Base-by-base conservation (phyloP, 2,888 invertebrate species). In the Trichogramma dendrolimi region DNA sequence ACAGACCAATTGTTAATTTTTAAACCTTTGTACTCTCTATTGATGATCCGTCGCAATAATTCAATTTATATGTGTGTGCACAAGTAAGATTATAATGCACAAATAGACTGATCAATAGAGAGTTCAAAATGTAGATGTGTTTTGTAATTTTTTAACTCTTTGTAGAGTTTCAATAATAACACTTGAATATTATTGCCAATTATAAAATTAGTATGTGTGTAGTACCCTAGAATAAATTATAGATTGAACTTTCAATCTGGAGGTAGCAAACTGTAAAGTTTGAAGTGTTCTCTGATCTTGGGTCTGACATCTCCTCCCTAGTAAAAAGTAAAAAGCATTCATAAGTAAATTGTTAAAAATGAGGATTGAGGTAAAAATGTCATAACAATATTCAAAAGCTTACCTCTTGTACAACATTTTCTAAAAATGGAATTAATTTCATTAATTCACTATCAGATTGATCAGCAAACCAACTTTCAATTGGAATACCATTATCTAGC, bases 381-480 rank as follows among this genome's bases (percentile, higher is more conserved):
- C 27, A 27, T 27, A 27, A 27, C 27, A 27, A 27, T 27, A 27
- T 27, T 27, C 3, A 2, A 27, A 46, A 46, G 80, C 84, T 81
- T 81, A 91, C 93, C 83, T 89, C 86, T 75, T 87, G 84, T 51
- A 91, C 89, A 67, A 95, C 83, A 73, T 89, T 86, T 79, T 96
- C 94, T 70, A 97, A 82, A 82, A 96, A 96, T 43, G 96, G 96
- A 80, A 96, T 81, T 70, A 96, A 81, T 76, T 96, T 95, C 72
- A 95, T 86, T 58, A 97, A 84, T 76, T 96, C 96, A 46, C 87
- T 87, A 81, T 96, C 96, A 57, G 85, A 86, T 74, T 89, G 86
- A 81, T 96, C 95, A 69, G 92, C 88, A 80, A 96, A 97, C 96
- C 96, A 96, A 79, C 94, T 94, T 82, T 95, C 95, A 70, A 97